phyloP scores from a whole-genome alignment of 2,113 vertebrate genomes.

The Corythornis vintsioides region DNA sequence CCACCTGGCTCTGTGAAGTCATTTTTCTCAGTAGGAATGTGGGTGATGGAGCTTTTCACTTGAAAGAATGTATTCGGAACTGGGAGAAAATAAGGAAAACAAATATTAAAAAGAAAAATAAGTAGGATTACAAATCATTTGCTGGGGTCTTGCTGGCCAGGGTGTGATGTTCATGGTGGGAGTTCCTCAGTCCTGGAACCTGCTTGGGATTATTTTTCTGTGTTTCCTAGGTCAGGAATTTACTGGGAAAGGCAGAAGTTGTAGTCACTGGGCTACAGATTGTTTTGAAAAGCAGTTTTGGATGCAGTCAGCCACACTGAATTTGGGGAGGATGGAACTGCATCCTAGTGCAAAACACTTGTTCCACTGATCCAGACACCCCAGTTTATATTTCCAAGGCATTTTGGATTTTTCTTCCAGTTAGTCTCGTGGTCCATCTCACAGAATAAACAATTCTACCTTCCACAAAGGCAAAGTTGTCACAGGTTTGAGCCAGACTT shows the following conservation, averaged over 20 bases:
- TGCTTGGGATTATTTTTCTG: not conserved
- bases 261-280: not conserved
- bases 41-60: not conserved
- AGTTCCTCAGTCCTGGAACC: not conserved
- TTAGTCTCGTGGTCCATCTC: not conserved
- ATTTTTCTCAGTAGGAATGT: not conserved
- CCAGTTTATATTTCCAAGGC: not conserved
- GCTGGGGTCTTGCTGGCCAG: fast-evolving
- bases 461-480: not conserved
- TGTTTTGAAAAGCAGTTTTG: not conserved
- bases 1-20: not conserved
- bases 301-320: not conserved
- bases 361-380: not conserved
- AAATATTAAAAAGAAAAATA: fast-evolving
- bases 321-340: not conserved
- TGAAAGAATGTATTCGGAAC: not conserved
- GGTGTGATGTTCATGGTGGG: not conserved
- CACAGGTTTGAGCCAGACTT: not conserved
- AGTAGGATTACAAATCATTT: not conserved
- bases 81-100: not conserved
- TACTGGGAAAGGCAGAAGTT: not conserved
- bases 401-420: not conserved
- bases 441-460: not conserved
- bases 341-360: not conserved
- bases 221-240: not conserved